Evolutionary conservation across 1,140 invertebrate genomes (phyloP).

Genomic region (Nomia melanderi): DNA sequence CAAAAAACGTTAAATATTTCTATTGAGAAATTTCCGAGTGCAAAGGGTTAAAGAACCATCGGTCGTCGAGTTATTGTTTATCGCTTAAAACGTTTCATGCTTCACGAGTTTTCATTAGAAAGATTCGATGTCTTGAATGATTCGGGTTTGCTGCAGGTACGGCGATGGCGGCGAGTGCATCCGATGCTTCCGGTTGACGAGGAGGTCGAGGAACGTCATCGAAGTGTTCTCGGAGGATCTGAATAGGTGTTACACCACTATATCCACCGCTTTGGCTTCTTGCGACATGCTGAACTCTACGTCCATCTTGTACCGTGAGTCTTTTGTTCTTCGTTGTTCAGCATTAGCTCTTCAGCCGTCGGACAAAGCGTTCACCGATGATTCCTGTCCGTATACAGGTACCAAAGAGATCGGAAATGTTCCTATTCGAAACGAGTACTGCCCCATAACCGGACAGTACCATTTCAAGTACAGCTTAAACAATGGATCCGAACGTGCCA

Average conservation of each 20-base stretch:
- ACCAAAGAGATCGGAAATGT: constrained; percentile 80
- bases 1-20: no score
- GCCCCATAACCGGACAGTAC: constrained; percentile 85
- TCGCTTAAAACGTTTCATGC: no score
- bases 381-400: constrained; percentile 77
- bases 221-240: constrained; percentile 84
- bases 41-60: no score
- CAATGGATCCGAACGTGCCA: constrained; percentile 79
- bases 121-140: neutral
- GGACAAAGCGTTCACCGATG: neutral
- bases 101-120: no score
- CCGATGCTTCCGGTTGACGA: constrained; percentile 83
- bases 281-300: constrained; percentile 81
- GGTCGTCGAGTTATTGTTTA: no score
- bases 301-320: constrained; percentile 78
- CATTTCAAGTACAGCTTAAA: constrained; percentile 84
- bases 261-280: constrained; percentile 82
- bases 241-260: constrained; percentile 85
- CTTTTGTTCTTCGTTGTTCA: neutral
- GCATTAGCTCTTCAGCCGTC: neutral
- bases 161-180: constrained; percentile 82
- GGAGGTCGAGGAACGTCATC: constrained; percentile 84
- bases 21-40: no score
- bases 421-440: constrained; percentile 83
- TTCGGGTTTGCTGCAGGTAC: constrained; percentile 75